phyloP scores from a whole-genome alignment of 2,113 vertebrate species.

The Zosterops lateralis region DNA sequence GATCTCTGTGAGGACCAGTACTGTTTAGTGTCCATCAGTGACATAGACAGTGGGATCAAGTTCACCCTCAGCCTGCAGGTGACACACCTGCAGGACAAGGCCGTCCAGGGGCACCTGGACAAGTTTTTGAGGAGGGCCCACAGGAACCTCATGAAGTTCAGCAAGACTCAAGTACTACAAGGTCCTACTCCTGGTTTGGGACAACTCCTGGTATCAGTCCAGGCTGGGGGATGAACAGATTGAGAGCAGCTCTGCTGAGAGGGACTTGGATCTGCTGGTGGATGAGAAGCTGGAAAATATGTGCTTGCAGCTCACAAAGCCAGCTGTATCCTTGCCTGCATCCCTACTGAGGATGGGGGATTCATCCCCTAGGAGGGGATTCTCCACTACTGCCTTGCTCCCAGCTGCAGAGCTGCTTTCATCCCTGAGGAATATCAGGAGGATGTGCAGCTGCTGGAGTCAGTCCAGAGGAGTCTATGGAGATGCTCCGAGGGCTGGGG shows the following conservation, averaged over 20 bases:
- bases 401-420: background rate
- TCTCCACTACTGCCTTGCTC: rapidly evolving
- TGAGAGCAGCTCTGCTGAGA: background rate
- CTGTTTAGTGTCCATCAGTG: background rate
- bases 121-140: background rate
- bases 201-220: background rate
- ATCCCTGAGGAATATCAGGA: background rate
- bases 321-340: background rate
- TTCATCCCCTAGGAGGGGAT: background rate
- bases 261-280: background rate
- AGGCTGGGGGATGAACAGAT: background rate
- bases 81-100: background rate
- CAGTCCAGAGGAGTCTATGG: background rate
- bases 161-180: background rate
- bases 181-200: background rate
- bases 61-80: background rate
- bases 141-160: background rate
- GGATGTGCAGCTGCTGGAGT: background rate
- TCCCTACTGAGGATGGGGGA: background rate
- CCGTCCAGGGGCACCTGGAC: background rate
- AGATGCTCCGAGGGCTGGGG: background rate
- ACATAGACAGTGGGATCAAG: background rate
- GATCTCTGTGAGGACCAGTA: background rate
- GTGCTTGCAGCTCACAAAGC: background rate
- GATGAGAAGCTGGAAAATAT: background rate